Percentiles rank a stretch among this genome's conserved stretches.
Conservation (phyloP, 2,113 vertebrate genomes). For the zebrafish (Danio rerio) region GRCz12tu NC_133193.1:15528001-15528500, state of each 20-base stretch:
- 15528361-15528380: neutral
- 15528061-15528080: conserved; percentile 26
- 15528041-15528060: conserved; percentile 35
- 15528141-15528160: conserved; percentile 18
- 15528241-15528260: neutral
- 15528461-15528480: neutral
- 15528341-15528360: neutral
- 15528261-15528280: neutral
- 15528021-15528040: conserved; percentile 49
- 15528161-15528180: neutral
- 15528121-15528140: conserved; percentile 4
- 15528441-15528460: neutral
- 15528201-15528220: conserved; percentile 23
- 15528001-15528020: conserved; percentile 34
- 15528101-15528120: conserved; percentile 50
- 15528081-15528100: conserved; percentile 24
- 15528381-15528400: neutral
- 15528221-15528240: neutral
- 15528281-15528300: neutral
- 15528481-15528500: neutral
- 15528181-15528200: conserved; percentile 35
- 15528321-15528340: neutral
- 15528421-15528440: neutral
- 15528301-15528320: neutral
- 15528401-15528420: neutral